Evolutionary conservation across 2,888 invertebrate species (phyloP), one percentile per base, ranked within the genome.

Genomic region (Lasioglossum leucozonium): DNA sequence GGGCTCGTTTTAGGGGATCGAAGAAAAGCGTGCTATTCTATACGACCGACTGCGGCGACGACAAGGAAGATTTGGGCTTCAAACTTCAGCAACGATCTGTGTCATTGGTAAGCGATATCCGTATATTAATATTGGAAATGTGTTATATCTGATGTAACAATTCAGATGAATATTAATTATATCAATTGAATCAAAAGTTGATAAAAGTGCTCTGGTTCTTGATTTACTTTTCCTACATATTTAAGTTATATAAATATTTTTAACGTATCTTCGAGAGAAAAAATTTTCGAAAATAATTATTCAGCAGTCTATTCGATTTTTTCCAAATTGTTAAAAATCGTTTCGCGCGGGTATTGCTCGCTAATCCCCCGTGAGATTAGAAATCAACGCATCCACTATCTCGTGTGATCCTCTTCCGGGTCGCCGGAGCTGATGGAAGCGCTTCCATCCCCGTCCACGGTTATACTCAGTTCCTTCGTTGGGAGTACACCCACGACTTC

Each of bases 11-110:
- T 91, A 94, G 94, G 90, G 93, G 91, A 81, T 94, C 94, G 84
- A 94, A 94, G 90, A 94, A 94, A 87, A 94, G 93, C 82, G 93
- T 92, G 71, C 86, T 94, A 58, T 93, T 93, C 84, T 94, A 94
- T 85, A 94, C 94, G 34, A 94, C 94, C n/a, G 94, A 94, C 81
- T 94, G 94, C 75, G 94, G 93, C 8, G 93, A 94, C 90, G 92
- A 92, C 67, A 94, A 94, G 42, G 94, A 94, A 81, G 94, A 94
- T 72, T 81, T 93, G 74, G 92, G 91, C 44, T 85, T 93, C 42
- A 93, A 93, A 67, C 84, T 93, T 78, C 94, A 94, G 42, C 94
- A 94, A 74, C 93, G 94, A 73, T 94, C 94, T 22, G 91, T 94
- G 72, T 94, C 94, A 51, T 80, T 94, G 92, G 94, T 94, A 84